phyloP scores from a whole-genome alignment of 2,113 vertebrate species.

The Tauraco erythrolophus region DNA sequence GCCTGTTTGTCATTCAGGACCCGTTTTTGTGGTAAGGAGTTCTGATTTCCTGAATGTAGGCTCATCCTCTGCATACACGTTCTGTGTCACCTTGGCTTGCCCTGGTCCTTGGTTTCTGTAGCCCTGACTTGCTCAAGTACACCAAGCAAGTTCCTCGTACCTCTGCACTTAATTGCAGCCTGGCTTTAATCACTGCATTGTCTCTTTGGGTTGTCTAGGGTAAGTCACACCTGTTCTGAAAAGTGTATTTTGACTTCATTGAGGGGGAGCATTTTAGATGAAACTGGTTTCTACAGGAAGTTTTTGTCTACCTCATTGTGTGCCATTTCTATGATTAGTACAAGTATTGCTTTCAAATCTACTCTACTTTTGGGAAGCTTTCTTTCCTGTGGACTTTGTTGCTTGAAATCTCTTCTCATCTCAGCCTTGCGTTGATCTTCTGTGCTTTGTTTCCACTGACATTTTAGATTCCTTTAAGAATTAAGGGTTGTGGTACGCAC shows the following conservation, averaged over 20 bases:
- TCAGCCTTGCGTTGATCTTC: not conserved
- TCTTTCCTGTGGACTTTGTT: not conserved
- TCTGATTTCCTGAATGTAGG: not conserved
- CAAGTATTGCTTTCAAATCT: not conserved
- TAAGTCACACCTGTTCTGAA: not conserved
- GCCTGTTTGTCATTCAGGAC: not conserved
- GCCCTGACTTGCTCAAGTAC: too few relatives aligned
- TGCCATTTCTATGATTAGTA: not conserved
- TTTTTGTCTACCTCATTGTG: not conserved
- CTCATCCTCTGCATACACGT: rapidly evolving
- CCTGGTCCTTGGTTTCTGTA: not conserved
- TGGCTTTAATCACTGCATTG: not conserved
- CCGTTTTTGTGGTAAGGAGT: not conserved
- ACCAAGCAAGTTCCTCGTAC: not conserved
- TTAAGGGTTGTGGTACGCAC: not conserved
- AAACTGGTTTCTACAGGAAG: not conserved
- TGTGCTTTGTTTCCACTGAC: not conserved
- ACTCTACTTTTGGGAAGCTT: not conserved
- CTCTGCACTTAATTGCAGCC: not conserved
- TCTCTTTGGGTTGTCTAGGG: not conserved
- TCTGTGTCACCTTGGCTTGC: not conserved
- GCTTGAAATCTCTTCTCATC: not conserved
- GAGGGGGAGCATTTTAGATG: not conserved
- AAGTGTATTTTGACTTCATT: not conserved
- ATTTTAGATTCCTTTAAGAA: not conserved